Conservation (phyloP, 2,113 vertebrate species). For the Helogale parvula region DNA sequence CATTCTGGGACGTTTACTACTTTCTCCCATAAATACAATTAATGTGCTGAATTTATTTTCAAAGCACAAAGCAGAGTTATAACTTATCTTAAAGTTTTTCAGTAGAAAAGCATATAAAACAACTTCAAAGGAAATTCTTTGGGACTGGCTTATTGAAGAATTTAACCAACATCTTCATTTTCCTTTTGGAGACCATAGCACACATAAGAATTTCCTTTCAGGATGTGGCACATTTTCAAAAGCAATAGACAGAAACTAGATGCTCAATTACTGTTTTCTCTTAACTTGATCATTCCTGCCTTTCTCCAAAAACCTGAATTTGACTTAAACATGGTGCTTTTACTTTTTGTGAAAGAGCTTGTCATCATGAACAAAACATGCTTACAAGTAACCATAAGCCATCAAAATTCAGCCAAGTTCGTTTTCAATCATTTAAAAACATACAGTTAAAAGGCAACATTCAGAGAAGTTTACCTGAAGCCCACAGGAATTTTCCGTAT, state of each 20-base stretch:
- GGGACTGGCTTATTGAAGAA: constrained; percentile 56
- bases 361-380: constrained; percentile 57
- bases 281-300: constrained; percentile 24
- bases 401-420: constrained; percentile 60
- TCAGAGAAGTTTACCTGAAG: constrained; percentile 26
- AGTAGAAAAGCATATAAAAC: constrained; percentile 67
- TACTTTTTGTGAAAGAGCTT: constrained; percentile 2
- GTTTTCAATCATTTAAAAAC: constrained; percentile 65
- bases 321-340: background rate
- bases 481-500: constrained; percentile 30
- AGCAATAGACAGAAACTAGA: constrained; percentile 43
- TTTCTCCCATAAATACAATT: constrained; percentile 79
- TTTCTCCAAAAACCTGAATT: constrained; percentile 36
- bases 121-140: constrained; percentile 75
- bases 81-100: constrained; percentile 77
- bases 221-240: constrained; percentile 63
- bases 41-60: constrained; percentile 78
- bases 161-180: constrained; percentile 72
- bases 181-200: constrained; percentile 15
- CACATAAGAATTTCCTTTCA: constrained; percentile 51
- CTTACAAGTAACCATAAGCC: constrained; percentile 36
- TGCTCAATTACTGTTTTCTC: constrained; percentile 29
- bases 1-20: constrained; percentile 75
- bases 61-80: constrained; percentile 71
- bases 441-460: constrained; percentile 20